Evolutionary conservation across 2,888 invertebrate genomes (phyloP).

Genomic region (Chrysodeixis includens): DNA sequence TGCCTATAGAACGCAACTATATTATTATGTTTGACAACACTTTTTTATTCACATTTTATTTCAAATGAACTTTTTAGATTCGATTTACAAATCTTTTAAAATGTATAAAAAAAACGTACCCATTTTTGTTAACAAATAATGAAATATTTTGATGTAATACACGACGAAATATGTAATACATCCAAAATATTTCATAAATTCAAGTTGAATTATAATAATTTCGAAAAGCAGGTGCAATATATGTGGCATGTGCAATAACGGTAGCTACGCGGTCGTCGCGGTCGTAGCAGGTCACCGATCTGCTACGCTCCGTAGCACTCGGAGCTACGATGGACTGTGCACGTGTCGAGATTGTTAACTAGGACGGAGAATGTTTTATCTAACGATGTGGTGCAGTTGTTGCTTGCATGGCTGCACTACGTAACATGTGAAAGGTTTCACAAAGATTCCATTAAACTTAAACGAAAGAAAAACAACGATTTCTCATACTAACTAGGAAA

Average conservation of each 20-base stretch:
- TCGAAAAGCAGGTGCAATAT: slow-evolving; percentile 1
- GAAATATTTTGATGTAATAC: too few relatives aligned
- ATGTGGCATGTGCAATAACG: slow-evolving; percentile 4
- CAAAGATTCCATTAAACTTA: neutral
- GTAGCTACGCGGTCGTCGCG: slow-evolving; percentile 13
- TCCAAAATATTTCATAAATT: too few relatives aligned
- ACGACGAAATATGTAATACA: too few relatives aligned
- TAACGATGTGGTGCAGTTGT: slow-evolving; percentile 5
- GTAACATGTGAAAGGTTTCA: slow-evolving; percentile 1
- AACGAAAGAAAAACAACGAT: neutral
- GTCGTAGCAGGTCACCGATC: slow-evolving; percentile 12
- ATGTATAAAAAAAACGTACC: too few relatives aligned
- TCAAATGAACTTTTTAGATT: too few relatives aligned
- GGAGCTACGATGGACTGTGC: slow-evolving; percentile 7
- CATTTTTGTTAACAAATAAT: too few relatives aligned
- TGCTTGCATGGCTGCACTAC: neutral
- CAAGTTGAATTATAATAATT: neutral
- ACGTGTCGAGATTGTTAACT: neutral
- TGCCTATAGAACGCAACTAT: too few relatives aligned
- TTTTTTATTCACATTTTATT: too few relatives aligned
- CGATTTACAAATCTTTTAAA: too few relatives aligned
- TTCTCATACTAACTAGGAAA: too few relatives aligned
- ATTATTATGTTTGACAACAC: too few relatives aligned
- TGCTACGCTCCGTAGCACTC: slow-evolving; percentile 38
- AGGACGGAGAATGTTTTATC: slow-evolving; percentile 2